Evolutionary conservation across 37 sponge, comb jelly and placozoan genomes (phyloP).

Genomic region (Beroe forskalii): DNA sequence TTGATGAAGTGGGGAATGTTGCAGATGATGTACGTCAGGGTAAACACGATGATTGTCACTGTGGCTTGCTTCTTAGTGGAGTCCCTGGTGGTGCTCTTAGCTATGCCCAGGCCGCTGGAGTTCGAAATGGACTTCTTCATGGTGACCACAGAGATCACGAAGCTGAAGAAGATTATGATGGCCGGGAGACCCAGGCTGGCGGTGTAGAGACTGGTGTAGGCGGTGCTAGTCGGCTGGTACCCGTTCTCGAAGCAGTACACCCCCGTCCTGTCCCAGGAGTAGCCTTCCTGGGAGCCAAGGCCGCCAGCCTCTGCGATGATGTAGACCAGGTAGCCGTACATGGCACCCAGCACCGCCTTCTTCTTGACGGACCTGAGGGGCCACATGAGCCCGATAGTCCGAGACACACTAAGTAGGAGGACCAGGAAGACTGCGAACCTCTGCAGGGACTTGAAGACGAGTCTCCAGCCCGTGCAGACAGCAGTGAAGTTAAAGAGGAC

Average conservation of each 20-base stretch:
- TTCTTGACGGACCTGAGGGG: not conserved
- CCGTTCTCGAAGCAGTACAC: constrained; percentile 60
- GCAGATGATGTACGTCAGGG: constrained; percentile 54
- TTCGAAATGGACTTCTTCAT: not conserved
- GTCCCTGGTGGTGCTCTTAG: not conserved
- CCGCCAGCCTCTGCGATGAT: not conserved
- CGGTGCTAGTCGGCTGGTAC: not conserved
- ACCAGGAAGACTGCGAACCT: constrained; percentile 59
- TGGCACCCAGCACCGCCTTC: not conserved
- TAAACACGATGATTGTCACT: constrained; percentile 36
- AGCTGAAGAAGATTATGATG: constrained; percentile 12
- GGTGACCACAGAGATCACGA: not conserved
- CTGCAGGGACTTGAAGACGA: constrained; percentile 50
- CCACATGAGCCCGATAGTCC: constrained; percentile 22
- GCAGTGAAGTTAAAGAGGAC: constrained; percentile 2
- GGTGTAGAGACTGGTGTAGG: not conserved
- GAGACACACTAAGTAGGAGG: constrained; percentile 31
- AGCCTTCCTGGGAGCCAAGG: constrained; percentile 22
- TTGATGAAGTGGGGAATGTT: constrained; percentile 51
- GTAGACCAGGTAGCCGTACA: constrained; percentile 32
- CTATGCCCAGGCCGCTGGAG: not conserved
- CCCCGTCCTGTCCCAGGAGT: constrained; percentile 29
- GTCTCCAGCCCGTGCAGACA: constrained; percentile 28
- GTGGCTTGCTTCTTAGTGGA: constrained; percentile 42
- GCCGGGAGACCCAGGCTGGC: constrained; percentile 35